A percentile compares a stretch with the other conserved stretches of the same genome.
Evolutionary conservation across 2,888 invertebrate genomes (phyloP).

Genomic region (Spisula subtruncata): DNA sequence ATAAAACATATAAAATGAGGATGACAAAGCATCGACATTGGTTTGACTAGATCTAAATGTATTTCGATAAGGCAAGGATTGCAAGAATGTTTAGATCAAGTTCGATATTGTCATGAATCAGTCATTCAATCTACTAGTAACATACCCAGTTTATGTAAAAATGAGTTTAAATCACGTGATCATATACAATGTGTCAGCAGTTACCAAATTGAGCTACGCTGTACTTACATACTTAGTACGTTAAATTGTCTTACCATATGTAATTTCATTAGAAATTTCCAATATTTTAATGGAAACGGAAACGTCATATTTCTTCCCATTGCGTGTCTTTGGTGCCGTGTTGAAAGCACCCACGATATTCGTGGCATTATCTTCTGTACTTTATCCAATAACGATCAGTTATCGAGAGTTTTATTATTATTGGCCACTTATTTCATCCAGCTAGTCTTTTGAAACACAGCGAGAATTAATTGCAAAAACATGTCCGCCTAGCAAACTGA

Average conservation of each 20-base stretch:
- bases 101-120: too few relatives aligned
- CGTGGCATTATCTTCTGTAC: slow-evolving; percentile 26
- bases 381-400: slow-evolving; percentile 33
- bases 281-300: slow-evolving; percentile 10
- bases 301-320: slow-evolving; percentile 20
- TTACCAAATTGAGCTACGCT: background rate
- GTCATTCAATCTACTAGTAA: too few relatives aligned
- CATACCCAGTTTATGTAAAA: background rate
- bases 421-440: slow-evolving; percentile 32
- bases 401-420: slow-evolving; percentile 39
- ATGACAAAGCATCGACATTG: too few relatives aligned
- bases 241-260: slow-evolving; percentile 13
- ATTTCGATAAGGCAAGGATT: too few relatives aligned
- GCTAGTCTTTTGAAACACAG: slow-evolving; percentile 49
- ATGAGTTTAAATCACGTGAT: background rate
- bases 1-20: too few relatives aligned
- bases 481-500: slow-evolving; percentile 46
- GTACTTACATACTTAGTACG: background rate
- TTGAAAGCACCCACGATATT: slow-evolving; percentile 24
- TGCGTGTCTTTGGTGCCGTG: slow-evolving; percentile 32
- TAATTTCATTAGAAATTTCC: slow-evolving; percentile 7
- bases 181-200: background rate
- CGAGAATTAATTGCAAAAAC: slow-evolving; percentile 65
- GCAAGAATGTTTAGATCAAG: too few relatives aligned
- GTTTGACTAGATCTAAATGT: too few relatives aligned